Percentiles rank a stretch among this genome's conserved stretches.
These are phyloP conservation scores for Trachelus tabidus DNA, from an alignment of 2,888 invertebrate species.

Conservation along the genomic window DNA sequence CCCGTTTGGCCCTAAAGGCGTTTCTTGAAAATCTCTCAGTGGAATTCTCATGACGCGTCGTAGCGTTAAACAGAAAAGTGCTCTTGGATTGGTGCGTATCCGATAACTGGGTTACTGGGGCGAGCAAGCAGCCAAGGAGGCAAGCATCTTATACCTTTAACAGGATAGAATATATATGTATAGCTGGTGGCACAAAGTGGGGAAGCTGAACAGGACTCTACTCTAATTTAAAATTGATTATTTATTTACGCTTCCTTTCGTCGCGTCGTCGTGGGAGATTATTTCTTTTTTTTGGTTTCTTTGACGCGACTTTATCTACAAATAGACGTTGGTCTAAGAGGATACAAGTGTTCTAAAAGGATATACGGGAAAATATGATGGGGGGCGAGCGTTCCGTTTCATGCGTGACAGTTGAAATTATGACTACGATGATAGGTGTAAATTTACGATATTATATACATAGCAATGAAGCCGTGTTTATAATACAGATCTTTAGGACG, in stretches of 20 bases:
- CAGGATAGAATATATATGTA: constrained; percentile 21
- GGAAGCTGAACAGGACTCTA: background rate
- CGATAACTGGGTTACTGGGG: constrained; percentile 42
- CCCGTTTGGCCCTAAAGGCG: background rate
- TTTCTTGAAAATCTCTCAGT: background rate
- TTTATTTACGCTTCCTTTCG: background rate
- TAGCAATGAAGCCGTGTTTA: background rate
- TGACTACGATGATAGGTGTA: background rate
- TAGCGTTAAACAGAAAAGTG: constrained; percentile 15
- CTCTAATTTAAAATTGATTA: background rate
- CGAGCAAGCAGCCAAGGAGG: constrained; percentile 27
- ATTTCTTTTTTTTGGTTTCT: background rate
- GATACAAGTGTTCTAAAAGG: background rate
- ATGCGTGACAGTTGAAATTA: background rate
- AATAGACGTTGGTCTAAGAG: background rate
- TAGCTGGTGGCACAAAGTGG: background rate
- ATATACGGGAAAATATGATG: background rate
- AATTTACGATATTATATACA: background rate
- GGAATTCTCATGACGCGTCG: background rate
- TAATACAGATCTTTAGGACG: background rate
- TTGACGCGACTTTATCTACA: background rate
- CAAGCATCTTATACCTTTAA: constrained; percentile 24
- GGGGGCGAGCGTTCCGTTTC: background rate
- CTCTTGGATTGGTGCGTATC: constrained; percentile 22
- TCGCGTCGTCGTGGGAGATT: background rate